A percentile compares a stretch with the other conserved stretches of the same genome.
These are phyloP conservation scores for Drosophila sechellia DNA, from an alignment of 1,140 invertebrate genomes.

Conservation along the genomic window DNA sequence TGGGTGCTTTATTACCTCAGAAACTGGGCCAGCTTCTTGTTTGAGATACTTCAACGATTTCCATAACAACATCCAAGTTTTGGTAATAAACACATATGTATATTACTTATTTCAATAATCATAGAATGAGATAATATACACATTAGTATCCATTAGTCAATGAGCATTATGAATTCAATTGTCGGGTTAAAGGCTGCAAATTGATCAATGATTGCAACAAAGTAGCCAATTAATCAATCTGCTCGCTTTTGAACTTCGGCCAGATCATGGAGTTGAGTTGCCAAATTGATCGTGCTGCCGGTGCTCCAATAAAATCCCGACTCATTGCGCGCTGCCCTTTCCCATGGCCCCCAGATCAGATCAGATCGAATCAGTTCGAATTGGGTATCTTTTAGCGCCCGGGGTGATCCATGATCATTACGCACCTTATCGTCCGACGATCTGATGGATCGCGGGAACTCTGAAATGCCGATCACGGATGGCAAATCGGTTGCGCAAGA, in stretches of 20 bases:
- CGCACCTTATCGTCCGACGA: conserved; percentile 5
- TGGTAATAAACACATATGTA: background rate
- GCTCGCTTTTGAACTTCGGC: conserved; percentile 6
- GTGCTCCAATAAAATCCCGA: conserved; percentile 26
- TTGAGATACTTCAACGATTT: no score
- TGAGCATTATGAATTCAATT: background rate
- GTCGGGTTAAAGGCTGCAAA: conserved; percentile 10
- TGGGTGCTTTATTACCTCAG: no score
- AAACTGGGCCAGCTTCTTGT: no score
- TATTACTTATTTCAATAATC: no score
- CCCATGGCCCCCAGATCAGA: conserved; percentile 26
- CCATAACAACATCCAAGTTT: background rate
- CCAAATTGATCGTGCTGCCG: conserved; percentile 34
- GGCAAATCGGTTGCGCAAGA: conserved; percentile 6
- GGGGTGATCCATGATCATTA: background rate
- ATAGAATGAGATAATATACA: no score
- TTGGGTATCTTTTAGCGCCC: background rate
- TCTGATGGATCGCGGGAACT: conserved; percentile 6
- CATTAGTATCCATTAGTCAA: conserved; percentile 1
- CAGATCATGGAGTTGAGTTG: conserved; percentile 26
- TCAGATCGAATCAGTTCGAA: background rate
- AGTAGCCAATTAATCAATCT: conserved; percentile 36
- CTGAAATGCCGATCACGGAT: conserved; percentile 18
- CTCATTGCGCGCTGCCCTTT: conserved; percentile 37
- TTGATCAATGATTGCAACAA: conserved; percentile 23